Evolutionary conservation across 30 jellyfish, hydroid and myxozoan genomes (phyloP), one percentile per base, ranked within the genome.

Genomic region (Mastigias papua): DNA sequence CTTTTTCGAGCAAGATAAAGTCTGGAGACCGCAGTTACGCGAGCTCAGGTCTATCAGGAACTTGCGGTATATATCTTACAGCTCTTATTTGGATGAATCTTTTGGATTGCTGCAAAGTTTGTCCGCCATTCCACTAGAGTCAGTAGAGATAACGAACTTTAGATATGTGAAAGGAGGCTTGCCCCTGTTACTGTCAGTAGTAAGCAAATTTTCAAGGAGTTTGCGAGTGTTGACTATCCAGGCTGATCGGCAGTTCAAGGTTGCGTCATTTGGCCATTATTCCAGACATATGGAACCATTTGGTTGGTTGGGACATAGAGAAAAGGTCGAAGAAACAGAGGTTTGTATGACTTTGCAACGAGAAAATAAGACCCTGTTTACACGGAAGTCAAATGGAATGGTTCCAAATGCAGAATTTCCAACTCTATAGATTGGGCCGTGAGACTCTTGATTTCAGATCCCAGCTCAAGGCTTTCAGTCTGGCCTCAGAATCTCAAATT

Each of bases 161-260:
- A 25, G 32, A 16, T 10, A 13, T 27, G 31, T 30, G 10, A 22
- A 10, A 69, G 23, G 17, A 22, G 17, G 17, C 30, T 57, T 69
- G 26, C n/a, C 22, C 20, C 17, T 13, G 13, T 30, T 69, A 22
- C 28, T 15, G 17, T n/a, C 60, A 7, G 33, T 48, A 13, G 2
- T 69, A 30, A n/a, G 22, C 61, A 9, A 69, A 1, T 69, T 69
- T 69, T 31, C 51, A 26, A 25, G 31, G 58, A 69, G 81, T 69
- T 69, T 69, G n/a, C 27, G 21, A 48, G 31, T 0, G 81, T 22
- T 69, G 16, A 69, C 81, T 13, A 13, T 66, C 5, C 25, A 66
- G 46, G 48, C 78, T 15, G 51, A 66, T 37, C 10, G 6, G 54
- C 54, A 37, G 6, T 37, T 11, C 54, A n/a, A n/a, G n/a, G n/a